Evolutionary conservation across 2,797 vertebrate species (phyloP), one percentile per base, ranked within the genome.

Genomic region (Lemur catta): DNA sequence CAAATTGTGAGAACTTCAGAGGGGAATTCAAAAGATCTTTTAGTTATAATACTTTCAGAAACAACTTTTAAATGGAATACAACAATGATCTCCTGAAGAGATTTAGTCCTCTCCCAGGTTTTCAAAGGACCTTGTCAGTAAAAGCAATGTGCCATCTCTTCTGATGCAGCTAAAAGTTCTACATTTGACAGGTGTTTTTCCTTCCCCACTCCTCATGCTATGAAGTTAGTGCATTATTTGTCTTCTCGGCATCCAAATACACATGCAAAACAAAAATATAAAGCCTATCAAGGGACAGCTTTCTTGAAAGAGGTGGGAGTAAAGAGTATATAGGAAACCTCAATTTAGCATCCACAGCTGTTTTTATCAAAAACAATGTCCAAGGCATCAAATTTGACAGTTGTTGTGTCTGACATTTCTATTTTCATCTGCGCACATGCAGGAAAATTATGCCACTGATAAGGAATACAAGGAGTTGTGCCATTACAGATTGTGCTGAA

Each of bases 261-360:
- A 93, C 78, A 97, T 65, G 75, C 20, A 87, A 95, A 93, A 24
- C 20, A 92, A 71, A 95, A 48, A 85, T 95, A 69, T 84, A 79
- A 87, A 90, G 4, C 11, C 17, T 96, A 52, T 76, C 55, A 38
- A 85, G 18, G 61, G 67, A 65, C n/a, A 48, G 5, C 55, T 87
- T 96, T 96, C 89, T 96, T 84, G 8, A 96, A 89, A 74, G 8
- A 97, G 65, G 33, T 57, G 91, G 86, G 22, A 96, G 22, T 50
- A 76, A 92, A 93, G 52, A 90, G 52, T 86, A 71, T 35, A 61
- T 48, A 82, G 91, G 75, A 94, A 97, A 78, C 48, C 84, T 94
- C 90, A 95, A 75, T 97, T 98, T 98, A 97, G 95, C 86, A 97
- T 94, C 80, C 91, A 93, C 95, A 98, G 96, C 95, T 96, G 96